phyloP scores from a whole-genome alignment of 2,888 invertebrate genomes.

The Ormyrus pomaceus region DNA sequence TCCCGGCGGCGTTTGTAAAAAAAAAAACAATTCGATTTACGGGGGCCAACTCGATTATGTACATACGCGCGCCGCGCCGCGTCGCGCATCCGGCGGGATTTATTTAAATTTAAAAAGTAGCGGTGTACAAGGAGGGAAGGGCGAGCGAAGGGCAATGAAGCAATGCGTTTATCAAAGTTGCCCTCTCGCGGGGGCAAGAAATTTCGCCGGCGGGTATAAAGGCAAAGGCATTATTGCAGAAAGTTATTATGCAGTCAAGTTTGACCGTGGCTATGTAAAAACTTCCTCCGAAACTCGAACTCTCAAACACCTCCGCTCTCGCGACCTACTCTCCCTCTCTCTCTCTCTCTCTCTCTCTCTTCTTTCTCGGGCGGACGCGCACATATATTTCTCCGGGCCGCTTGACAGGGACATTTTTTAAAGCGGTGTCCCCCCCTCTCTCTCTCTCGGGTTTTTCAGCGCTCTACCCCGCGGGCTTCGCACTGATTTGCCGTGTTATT shows the following conservation, averaged over 20 bases:
- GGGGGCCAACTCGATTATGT: neutral
- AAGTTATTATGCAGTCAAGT: constrained; percentile 47
- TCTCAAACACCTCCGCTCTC: constrained; percentile 4
- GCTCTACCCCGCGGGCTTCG: constrained; percentile 9
- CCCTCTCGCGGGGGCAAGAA: constrained; percentile 9
- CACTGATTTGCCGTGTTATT: constrained; percentile 56
- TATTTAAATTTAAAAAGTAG: neutral
- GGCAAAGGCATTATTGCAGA: constrained; percentile 41
- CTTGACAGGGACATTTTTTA: constrained; percentile 53
- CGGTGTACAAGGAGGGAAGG: no score
- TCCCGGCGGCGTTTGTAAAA: neutral
- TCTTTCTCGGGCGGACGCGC: constrained; percentile 23
- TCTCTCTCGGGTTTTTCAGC: constrained; percentile 5
- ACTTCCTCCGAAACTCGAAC: constrained; percentile 42
- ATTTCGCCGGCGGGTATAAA: constrained; percentile 33
- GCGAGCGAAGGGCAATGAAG: constrained; percentile 14
- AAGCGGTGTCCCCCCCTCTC: constrained; percentile 19
- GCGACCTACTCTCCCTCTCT: constrained; percentile 36
- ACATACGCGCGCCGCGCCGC: neutral
- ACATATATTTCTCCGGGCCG: constrained; percentile 36
- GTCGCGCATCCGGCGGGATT: no score
- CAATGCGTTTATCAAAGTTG: constrained; percentile 21
- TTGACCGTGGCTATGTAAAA: constrained; percentile 40
- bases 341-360: neutral
- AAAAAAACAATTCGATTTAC: constrained; percentile 2